Conservation (phyloP, 2,888 invertebrate genomes). For the Rhodophaea formosa region DNA sequence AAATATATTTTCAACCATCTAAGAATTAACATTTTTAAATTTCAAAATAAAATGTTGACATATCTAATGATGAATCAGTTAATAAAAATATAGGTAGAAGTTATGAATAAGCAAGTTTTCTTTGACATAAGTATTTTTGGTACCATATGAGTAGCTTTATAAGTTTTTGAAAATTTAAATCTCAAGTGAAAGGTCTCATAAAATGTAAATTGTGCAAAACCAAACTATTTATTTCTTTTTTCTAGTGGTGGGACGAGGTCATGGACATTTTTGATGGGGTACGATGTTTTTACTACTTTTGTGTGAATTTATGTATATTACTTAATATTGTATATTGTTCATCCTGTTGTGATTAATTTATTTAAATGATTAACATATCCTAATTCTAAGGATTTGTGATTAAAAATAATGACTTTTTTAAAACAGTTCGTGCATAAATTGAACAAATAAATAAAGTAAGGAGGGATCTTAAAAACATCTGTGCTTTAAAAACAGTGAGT, state of each 20-base stretch:
- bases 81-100: too few relatives aligned
- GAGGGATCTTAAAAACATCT: constrained; percentile 3
- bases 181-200: too few relatives aligned
- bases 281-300: constrained; percentile 81
- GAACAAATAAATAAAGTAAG: constrained; percentile 3
- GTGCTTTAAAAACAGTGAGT: background rate
- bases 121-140: too few relatives aligned
- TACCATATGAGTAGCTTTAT: too few relatives aligned
- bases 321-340: constrained; percentile 24
- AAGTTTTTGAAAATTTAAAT: too few relatives aligned
- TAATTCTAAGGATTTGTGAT: background rate
- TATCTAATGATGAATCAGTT: too few relatives aligned
- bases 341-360: constrained; percentile 5
- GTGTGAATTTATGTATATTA: constrained; percentile 54
- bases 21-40: too few relatives aligned
- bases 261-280: constrained; percentile 98
- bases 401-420: background rate
- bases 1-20: too few relatives aligned
- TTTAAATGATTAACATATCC: background rate
- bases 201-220: too few relatives aligned
- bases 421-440: constrained; percentile 4
- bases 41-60: too few relatives aligned
- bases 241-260: constrained; percentile 98
- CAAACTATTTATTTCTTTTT: constrained; percentile 81
- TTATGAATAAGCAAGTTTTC: too few relatives aligned